Conservation (phyloP, 1,140 invertebrate species). For the Microplitis mediator region DNA sequence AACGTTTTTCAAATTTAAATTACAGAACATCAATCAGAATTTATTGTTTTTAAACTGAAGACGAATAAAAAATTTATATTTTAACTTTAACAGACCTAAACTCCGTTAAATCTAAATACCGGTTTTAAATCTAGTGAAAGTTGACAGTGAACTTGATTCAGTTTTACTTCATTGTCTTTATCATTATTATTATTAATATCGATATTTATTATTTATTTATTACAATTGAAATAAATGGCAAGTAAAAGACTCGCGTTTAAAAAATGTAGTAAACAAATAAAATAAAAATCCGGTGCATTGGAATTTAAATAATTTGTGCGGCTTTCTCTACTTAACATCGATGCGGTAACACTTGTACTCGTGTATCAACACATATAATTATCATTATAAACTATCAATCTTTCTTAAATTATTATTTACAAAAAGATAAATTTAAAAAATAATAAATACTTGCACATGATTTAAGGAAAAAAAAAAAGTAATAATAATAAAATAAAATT, state of each 20-base stretch:
- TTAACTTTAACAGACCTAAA: slow-evolving; percentile 26
- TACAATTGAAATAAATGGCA: no score
- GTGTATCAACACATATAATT: not conserved
- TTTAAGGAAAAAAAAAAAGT: not conserved
- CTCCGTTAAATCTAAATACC: slow-evolving; percentile 43
- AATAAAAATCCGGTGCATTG: not conserved
- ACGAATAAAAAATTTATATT: not conserved
- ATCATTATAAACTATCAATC: slow-evolving; percentile 1
- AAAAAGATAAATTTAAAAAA: not conserved
- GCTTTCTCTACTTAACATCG: slow-evolving; percentile 9
- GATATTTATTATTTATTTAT: no score
- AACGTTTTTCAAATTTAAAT: not conserved
- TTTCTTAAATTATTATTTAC: slow-evolving; percentile 1
- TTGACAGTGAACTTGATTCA: slow-evolving; percentile 57
- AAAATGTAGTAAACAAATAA: not conserved
- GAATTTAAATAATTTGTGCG: not conserved
- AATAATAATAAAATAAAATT: not conserved
- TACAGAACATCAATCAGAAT: no score
- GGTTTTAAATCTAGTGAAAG: slow-evolving; percentile 50
- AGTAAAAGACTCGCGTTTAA: not conserved
- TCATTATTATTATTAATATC: not conserved
- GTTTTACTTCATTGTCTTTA: slow-evolving; percentile 24
- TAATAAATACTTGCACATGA: not conserved
- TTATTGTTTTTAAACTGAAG: not conserved
- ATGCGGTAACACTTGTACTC: slow-evolving; percentile 12